A percentile compares a stretch with the other conserved stretches of the same genome.
phyloP scores from a whole-genome alignment of 2,888 invertebrate species.

The Agrochola lychnidis region DNA sequence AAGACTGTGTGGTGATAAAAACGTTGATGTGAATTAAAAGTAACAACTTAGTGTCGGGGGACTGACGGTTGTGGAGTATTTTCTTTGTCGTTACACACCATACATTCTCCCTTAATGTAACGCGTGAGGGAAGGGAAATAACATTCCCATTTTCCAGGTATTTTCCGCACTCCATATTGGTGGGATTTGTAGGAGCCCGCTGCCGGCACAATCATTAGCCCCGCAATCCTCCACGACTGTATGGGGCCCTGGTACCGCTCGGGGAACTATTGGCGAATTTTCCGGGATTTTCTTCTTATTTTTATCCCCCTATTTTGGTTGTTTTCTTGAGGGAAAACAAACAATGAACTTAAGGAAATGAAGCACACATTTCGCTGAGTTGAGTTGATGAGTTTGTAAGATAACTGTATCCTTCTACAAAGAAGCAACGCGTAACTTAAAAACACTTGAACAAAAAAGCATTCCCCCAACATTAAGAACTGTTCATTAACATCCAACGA shows the following conservation, averaged over 20 bases:
- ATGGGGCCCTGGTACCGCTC: constrained; percentile 78
- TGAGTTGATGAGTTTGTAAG: constrained; percentile 16
- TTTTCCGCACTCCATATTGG: constrained; percentile 88
- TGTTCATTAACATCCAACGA: constrained; percentile 59
- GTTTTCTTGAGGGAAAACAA: constrained; percentile 68
- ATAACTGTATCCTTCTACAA: constrained; percentile 24
- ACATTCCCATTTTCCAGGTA: constrained; percentile 88
- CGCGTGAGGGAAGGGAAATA: constrained; percentile 73
- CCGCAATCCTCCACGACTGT: constrained; percentile 81
- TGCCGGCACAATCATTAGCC: constrained; percentile 85
- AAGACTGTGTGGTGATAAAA: constrained; percentile 86
- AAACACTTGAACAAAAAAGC: constrained; percentile 50
- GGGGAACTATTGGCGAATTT: constrained; percentile 85
- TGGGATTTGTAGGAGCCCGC: constrained; percentile 84
- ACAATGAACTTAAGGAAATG: constrained; percentile 61
- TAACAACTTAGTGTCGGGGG: constrained; percentile 84
- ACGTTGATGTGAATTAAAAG: constrained; percentile 87
- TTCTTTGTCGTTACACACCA: constrained; percentile 73
- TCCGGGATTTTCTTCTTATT: constrained; percentile 80
- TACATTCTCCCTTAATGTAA: constrained; percentile 72
- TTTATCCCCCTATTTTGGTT: constrained; percentile 72
- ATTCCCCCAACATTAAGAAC: constrained; percentile 44
- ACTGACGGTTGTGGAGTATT: constrained; percentile 71
- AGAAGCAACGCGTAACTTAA: constrained; percentile 30
- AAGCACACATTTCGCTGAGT: constrained; percentile 42